Percentiles rank a stretch among this genome's conserved stretches.
Conservation (phyloP, 92 coral and sea anemone genomes). For the Micromussa lordhowensis region DNA sequence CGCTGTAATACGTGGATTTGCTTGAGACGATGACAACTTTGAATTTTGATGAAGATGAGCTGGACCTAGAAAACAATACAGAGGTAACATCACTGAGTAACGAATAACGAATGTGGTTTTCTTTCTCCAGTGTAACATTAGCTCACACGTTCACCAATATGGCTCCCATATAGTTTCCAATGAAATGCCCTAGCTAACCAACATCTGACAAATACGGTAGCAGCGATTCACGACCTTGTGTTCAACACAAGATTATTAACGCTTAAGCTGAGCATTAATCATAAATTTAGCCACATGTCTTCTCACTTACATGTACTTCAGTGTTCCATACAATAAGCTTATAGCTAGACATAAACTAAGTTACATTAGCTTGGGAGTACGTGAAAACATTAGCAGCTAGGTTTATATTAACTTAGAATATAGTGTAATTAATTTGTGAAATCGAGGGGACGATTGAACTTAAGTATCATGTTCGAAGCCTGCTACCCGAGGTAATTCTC, state of each 20-base stretch:
- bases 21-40: slow-evolving; percentile 64
- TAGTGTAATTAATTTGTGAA: neutral
- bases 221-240: slow-evolving; percentile 2
- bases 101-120: neutral
- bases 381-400: too few relatives aligned
- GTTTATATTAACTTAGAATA: too few relatives aligned
- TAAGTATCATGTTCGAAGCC: too few relatives aligned
- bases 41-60: slow-evolving; percentile 72
- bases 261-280: neutral
- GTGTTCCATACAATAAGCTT: too few relatives aligned
- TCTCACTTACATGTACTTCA: neutral
- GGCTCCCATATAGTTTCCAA: slow-evolving; percentile 55
- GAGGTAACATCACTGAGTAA: slow-evolving; percentile 45
- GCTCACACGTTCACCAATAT: slow-evolving; percentile 32
- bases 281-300: neutral
- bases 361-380: too few relatives aligned
- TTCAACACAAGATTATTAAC: neutral
- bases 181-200: slow-evolving; percentile 12
- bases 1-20: neutral
- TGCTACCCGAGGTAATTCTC: neutral
- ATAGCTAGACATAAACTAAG: too few relatives aligned
- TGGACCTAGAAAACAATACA: slow-evolving; percentile 8
- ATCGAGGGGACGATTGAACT: neutral
- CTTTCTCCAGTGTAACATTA: neutral
- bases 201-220: slow-evolving; percentile 23